phyloP scores from a whole-genome alignment of 2,888 invertebrate genomes.

The Chelonus formosanus region DNA sequence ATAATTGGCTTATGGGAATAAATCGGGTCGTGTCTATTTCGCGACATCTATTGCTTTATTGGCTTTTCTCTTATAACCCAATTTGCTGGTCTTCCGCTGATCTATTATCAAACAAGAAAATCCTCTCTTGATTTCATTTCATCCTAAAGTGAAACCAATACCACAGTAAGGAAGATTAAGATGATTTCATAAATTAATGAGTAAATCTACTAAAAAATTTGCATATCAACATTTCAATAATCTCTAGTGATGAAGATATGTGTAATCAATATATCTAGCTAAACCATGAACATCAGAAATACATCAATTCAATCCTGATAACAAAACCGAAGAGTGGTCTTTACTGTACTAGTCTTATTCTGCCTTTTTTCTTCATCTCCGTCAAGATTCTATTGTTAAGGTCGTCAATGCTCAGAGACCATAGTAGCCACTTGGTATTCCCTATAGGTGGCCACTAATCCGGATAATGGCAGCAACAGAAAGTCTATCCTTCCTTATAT shows the following conservation, averaged over 20 bases:
- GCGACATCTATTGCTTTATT: slow-evolving; percentile 28
- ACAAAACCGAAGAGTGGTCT: slow-evolving; percentile 30
- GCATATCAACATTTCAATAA: not conserved
- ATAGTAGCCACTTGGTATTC: slow-evolving; percentile 36
- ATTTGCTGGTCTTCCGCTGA: slow-evolving; percentile 31
- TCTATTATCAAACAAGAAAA: slow-evolving; percentile 21
- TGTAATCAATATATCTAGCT: not conserved
- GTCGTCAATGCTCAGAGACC: slow-evolving; percentile 38
- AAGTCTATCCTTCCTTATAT: slow-evolving; percentile 7
- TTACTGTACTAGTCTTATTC: slow-evolving; percentile 34
- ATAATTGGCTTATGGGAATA: slow-evolving; percentile 24
- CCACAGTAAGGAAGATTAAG: not conserved
- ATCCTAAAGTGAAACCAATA: not conserved
- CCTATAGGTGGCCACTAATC: slow-evolving; percentile 45
- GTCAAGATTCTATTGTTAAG: slow-evolving; percentile 28
- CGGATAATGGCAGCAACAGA: slow-evolving; percentile 47
- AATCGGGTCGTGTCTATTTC: slow-evolving; percentile 34
- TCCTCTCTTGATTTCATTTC: slow-evolving; percentile 2
- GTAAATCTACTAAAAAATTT: not conserved
- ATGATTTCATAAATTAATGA: not conserved
- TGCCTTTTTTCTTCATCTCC: slow-evolving; percentile 14
- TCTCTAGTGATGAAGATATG: not conserved
- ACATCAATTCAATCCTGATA: slow-evolving; percentile 5
- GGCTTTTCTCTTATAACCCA: slow-evolving; percentile 31
- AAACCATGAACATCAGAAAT: too few relatives aligned